Percentiles rank a stretch among this genome's conserved stretches.
phyloP scores from a whole-genome alignment of 1,140 invertebrate species.

The Cydia pomonella region DNA sequence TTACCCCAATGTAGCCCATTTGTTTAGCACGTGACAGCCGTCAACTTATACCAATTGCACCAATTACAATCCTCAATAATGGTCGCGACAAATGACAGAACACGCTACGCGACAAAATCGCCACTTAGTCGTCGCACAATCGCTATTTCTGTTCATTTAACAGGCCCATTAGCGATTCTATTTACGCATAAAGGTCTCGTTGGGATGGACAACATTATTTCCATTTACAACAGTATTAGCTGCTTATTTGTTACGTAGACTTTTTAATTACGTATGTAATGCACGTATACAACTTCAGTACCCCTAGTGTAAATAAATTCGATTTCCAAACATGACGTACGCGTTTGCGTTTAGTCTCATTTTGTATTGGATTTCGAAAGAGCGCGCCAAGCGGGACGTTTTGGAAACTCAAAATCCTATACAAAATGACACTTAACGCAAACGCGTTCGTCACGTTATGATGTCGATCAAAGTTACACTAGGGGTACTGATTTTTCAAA shows the following conservation, averaged over 20 bases:
- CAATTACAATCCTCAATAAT: background rate
- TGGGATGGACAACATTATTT: background rate
- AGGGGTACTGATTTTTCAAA: no score
- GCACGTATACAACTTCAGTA: no score
- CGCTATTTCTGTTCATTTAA: constrained; percentile 13
- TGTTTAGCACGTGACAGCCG: background rate
- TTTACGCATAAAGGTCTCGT: constrained; percentile 10
- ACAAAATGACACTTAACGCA: no score
- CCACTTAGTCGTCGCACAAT: background rate
- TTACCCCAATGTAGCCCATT: background rate
- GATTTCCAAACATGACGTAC: no score
- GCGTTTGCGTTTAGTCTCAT: no score
- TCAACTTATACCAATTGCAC: background rate
- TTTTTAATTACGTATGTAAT: background rate
- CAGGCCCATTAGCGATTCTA: background rate
- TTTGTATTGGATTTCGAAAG: no score
- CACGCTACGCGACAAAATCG: background rate
- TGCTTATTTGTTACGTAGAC: background rate
- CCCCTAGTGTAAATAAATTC: no score
- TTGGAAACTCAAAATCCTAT: no score
- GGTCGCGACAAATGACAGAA: background rate
- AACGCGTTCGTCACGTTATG: no score
- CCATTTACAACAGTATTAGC: background rate
- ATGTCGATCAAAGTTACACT: no score
- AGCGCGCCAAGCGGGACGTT: no score